Evolutionary conservation across 2,797 vertebrate genomes (phyloP).

Genomic region (Channallabes apus): DNA sequence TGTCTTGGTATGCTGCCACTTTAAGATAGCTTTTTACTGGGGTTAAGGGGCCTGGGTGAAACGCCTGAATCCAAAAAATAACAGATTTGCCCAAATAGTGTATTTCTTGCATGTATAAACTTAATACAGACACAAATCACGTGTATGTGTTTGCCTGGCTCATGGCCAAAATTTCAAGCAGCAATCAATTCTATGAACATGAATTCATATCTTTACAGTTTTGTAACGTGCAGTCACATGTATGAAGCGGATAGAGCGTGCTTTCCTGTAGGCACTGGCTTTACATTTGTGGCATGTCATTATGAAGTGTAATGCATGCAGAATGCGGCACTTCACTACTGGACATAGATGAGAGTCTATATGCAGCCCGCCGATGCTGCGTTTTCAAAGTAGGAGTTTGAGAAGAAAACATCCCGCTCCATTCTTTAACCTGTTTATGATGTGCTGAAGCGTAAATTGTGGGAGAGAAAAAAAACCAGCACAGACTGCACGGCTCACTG

Average conservation of each 20-base stretch:
- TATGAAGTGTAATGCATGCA: conserved; percentile 14
- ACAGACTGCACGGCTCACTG: neutral
- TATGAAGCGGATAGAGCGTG: too few relatives aligned
- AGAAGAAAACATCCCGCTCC: neutral
- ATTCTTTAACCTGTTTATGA: neutral
- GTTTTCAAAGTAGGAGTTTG: conserved; percentile 24
- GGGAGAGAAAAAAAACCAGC: neutral
- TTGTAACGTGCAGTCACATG: neutral
- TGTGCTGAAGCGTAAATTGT: neutral
- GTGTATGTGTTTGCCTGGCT: neutral
- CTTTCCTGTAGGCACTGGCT: neutral
- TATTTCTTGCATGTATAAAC: conserved; percentile 5
- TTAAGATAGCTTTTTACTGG: too few relatives aligned
- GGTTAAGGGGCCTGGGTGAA: too few relatives aligned
- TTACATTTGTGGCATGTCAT: conserved; percentile 1
- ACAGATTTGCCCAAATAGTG: too few relatives aligned
- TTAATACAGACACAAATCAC: neutral
- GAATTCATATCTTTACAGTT: neutral
- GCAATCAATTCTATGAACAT: neutral
- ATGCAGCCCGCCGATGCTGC: conserved; percentile 30
- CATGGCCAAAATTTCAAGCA: neutral
- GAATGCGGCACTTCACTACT: conserved; percentile 19
- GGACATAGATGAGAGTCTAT: conserved; percentile 32
- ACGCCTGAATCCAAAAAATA: too few relatives aligned
- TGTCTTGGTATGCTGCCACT: too few relatives aligned